Evolutionary conservation across 2,797 vertebrate species (phyloP).

Genomic region (Malacoctenus gilli): DNA sequence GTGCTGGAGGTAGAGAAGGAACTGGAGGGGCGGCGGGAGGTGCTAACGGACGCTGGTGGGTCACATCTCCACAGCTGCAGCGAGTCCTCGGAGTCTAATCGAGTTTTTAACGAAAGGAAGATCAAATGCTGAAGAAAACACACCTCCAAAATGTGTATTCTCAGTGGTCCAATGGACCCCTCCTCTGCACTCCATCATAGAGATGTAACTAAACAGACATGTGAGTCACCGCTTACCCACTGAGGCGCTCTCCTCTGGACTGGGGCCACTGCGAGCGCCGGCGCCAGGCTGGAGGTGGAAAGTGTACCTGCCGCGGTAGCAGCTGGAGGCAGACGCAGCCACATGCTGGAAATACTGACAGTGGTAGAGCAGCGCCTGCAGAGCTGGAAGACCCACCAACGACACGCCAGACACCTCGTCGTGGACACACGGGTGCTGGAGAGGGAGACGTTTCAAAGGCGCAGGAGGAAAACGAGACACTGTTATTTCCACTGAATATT

Average conservation of each 20-base stretch:
- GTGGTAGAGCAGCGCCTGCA: conserved; percentile 90
- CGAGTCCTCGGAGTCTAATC: conserved; percentile 86
- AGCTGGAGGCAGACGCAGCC: conserved; percentile 82
- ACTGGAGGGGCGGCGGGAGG: conserved; percentile 79
- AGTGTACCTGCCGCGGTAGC: conserved; percentile 84
- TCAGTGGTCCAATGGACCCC: no score
- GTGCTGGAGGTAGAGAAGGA: conserved; percentile 94
- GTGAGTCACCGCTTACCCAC: conserved; percentile 40
- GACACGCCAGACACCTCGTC: conserved; percentile 91
- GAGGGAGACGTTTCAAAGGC: not conserved
- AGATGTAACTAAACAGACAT: not conserved
- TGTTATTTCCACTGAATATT: not conserved
- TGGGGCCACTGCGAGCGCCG: conserved; percentile 6
- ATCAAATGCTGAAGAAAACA: not conserved
- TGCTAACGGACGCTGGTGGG: conserved; percentile 57
- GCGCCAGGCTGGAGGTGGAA: conserved; percentile 74
- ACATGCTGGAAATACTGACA: conserved; percentile 92
- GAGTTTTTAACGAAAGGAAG: not conserved
- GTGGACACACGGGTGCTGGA: conserved; percentile 90
- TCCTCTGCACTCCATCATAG: not conserved
- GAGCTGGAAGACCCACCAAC: conserved; percentile 88
- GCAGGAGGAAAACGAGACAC: not conserved
- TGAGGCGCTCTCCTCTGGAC: conserved; percentile 32
- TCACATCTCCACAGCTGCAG: conserved; percentile 83
- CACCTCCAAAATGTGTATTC: not conserved